A percentile compares a stretch with the other conserved stretches of the same genome.
phyloP scores from a whole-genome alignment of 2,888 invertebrate species.

The Schizotus pectinicornis region DNA sequence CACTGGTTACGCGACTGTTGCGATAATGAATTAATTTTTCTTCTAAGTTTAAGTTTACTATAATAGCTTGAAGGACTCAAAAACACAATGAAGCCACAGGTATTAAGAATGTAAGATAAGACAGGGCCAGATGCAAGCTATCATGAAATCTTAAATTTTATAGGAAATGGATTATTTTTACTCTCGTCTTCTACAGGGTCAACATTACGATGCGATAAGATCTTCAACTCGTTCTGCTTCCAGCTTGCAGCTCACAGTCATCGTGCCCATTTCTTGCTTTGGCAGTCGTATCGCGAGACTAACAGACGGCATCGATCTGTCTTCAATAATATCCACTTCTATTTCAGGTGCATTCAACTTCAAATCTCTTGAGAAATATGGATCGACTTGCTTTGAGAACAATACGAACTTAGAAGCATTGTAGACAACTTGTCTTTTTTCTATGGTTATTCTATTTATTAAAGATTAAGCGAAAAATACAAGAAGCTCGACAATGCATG shows the following conservation, averaged over 20 bases:
- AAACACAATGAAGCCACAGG: constrained; percentile 1
- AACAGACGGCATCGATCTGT: constrained; percentile 34
- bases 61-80: background rate
- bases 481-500: too few relatives aligned
- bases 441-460: constrained; percentile 3
- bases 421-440: background rate
- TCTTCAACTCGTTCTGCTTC: background rate
- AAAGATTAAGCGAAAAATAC: background rate
- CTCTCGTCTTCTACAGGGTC: constrained; percentile 25
- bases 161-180: background rate
- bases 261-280: constrained; percentile 27
- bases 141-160: constrained; percentile 4
- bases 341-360: constrained; percentile 31
- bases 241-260: constrained; percentile 26
- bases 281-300: constrained; percentile 22
- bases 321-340: constrained; percentile 30
- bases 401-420: background rate
- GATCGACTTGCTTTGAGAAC: background rate
- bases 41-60: background rate
- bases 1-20: too few relatives aligned
- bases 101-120: constrained; percentile 8
- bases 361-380: constrained; percentile 13
- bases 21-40: too few relatives aligned
- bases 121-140: background rate
- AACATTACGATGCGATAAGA: constrained; percentile 16